A percentile compares a stretch with the other conserved stretches of the same genome.
phyloP scores from a whole-genome alignment of 2,888 invertebrate species.

The Macropis europaea region DNA sequence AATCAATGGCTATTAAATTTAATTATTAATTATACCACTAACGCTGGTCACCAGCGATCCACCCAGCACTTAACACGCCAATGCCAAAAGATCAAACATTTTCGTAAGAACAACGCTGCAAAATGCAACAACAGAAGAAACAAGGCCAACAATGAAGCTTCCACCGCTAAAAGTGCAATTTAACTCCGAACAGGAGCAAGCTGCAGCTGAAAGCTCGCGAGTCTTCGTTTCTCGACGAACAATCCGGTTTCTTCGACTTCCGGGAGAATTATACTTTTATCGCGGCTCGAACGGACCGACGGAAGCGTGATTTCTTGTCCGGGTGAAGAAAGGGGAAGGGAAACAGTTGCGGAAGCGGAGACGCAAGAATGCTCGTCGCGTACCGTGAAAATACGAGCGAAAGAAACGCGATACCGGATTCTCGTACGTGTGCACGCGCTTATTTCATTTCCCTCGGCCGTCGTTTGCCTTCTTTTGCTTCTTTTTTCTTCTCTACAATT shows the following conservation, averaged over 20 bases:
- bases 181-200: conserved; percentile 19
- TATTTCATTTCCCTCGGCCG: conserved; percentile 49
- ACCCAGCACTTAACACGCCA: too few relatives aligned
- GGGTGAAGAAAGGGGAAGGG: neutral
- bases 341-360: neutral
- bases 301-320: conserved; percentile 21
- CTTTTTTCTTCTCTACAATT: conserved; percentile 14
- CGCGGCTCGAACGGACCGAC: neutral
- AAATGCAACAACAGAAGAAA: neutral
- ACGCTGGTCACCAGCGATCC: too few relatives aligned
- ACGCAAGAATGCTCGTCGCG: conserved; percentile 22
- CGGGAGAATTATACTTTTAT: conserved; percentile 43
- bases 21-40: too few relatives aligned
- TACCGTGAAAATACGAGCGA: conserved; percentile 3
- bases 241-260: conserved; percentile 15
- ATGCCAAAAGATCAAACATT: too few relatives aligned
- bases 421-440: conserved; percentile 18
- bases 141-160: conserved; percentile 21
- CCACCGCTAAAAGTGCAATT: conserved; percentile 27
- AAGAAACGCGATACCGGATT: conserved; percentile 16
- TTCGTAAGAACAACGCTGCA: conserved; percentile 5
- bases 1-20: too few relatives aligned
- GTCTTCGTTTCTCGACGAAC: neutral
- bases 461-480: neutral
- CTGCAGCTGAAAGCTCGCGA: neutral